Percentiles rank a stretch among this genome's conserved stretches.
Evolutionary conservation across 2,113 vertebrate species (phyloP).

Genomic region (Pollimyrus isidori): DNA sequence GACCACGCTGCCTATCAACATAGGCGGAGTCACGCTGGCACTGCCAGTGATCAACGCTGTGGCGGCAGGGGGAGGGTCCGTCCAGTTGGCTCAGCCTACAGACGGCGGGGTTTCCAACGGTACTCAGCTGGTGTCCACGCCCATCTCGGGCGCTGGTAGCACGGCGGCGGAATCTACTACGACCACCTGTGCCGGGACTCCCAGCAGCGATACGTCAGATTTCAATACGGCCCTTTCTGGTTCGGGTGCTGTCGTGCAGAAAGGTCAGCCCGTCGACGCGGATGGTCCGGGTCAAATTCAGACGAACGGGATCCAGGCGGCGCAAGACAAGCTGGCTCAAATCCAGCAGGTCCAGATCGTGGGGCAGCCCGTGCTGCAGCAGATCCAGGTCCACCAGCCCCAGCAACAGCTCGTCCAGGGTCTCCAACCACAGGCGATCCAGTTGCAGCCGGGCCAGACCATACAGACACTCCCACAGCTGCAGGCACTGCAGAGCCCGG

Average conservation of each 20-base stretch:
- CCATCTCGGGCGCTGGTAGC: constrained; percentile 60
- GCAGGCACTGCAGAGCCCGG: constrained; percentile 83
- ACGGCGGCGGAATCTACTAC: constrained; percentile 65
- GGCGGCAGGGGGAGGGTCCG: constrained; percentile 68
- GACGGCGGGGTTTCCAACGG: constrained; percentile 84
- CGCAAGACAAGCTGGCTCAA: constrained; percentile 69
- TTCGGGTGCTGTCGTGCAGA: constrained; percentile 63
- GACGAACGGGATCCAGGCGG: constrained; percentile 81
- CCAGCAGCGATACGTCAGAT: constrained; percentile 42
- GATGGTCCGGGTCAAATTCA: constrained; percentile 77
- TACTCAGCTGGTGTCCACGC: constrained; percentile 73
- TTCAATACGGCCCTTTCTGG: constrained; percentile 61
- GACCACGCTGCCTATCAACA: constrained; percentile 93
- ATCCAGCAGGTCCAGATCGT: constrained; percentile 93
- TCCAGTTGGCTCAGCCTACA: constrained; percentile 78
- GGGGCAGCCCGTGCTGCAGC: constrained; percentile 86
- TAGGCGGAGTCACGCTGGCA: constrained; percentile 90
- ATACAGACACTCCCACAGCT: constrained; percentile 71
- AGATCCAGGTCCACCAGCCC: constrained; percentile 87
- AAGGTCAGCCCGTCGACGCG: constrained; percentile 59
- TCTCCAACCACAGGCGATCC: constrained; percentile 79
- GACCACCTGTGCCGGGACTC: constrained; percentile 55
- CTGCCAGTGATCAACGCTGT: constrained; percentile 90
- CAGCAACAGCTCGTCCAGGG: constrained; percentile 77
- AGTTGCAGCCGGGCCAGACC: constrained; percentile 71